Evolutionary conservation across 2,888 invertebrate genomes (phyloP).

Genomic region (Volucella inflata): DNA sequence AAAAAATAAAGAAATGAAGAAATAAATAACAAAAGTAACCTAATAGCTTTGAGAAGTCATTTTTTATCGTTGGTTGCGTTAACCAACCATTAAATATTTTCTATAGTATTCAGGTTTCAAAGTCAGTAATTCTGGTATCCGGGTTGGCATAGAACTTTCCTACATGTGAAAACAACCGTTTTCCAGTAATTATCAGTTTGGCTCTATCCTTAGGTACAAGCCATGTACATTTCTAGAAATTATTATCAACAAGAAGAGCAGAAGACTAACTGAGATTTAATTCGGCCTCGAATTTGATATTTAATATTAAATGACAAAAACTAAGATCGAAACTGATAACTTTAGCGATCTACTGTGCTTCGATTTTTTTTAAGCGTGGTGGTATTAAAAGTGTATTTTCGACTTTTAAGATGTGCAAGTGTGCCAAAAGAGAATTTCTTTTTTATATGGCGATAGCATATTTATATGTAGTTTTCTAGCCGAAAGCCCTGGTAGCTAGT

Average conservation of each 20-base stretch:
- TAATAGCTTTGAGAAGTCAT: not conserved
- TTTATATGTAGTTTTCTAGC: no score
- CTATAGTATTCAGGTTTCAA: not conserved
- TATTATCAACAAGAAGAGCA: not conserved
- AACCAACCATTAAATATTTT: not conserved
- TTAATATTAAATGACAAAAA: not conserved
- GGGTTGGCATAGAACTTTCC: not conserved
- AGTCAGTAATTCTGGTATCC: no score
- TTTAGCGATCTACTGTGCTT: not conserved
- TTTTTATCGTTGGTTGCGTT: not conserved
- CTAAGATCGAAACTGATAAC: not conserved
- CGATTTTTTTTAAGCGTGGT: fast-evolving
- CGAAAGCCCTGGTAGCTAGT: no score
- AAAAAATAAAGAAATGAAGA: no score
- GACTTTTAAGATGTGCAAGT: no score
- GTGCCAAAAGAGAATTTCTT: no score
- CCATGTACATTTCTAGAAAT: not conserved
- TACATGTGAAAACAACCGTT: not conserved
- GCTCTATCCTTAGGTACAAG: not conserved
- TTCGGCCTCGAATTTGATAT: not conserved
- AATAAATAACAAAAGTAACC: no score
- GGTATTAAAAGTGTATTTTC: no score
- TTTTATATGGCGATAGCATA: no score
- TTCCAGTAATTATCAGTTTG: not conserved
- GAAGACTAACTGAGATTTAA: not conserved